These are phyloP conservation scores for Cyclophora punctaria DNA, from an alignment of 2,888 invertebrate species.

Conservation along the genomic window DNA sequence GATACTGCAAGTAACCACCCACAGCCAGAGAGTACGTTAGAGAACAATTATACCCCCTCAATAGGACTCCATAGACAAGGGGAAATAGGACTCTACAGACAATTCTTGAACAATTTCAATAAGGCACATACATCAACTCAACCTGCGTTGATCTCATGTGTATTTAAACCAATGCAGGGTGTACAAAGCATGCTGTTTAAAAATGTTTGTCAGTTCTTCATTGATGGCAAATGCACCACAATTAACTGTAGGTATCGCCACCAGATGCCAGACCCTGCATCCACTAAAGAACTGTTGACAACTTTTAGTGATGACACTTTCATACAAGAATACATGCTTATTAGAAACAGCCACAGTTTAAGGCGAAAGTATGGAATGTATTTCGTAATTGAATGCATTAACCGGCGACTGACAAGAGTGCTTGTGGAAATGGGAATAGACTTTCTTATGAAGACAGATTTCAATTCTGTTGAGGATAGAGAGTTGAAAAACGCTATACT, in stretches of 20 bases:
- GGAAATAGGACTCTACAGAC: no score
- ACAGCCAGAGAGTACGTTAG: no score
- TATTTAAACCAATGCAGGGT: constrained; percentile 3
- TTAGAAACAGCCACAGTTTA: constrained; percentile 24
- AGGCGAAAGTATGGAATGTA: constrained; percentile 31
- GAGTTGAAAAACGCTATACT: constrained; percentile 22
- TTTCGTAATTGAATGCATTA: constrained; percentile 37
- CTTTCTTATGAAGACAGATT: constrained; percentile 21
- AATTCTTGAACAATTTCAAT: no score
- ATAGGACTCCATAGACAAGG: no score
- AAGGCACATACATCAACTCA: no score
- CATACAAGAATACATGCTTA: constrained; percentile 39
- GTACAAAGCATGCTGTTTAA: constrained; percentile 29
- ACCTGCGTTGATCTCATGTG: no score
- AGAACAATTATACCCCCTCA: no score
- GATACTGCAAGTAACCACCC: no score
- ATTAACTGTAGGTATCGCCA: constrained; percentile 36
- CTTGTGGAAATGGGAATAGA: constrained; percentile 48
- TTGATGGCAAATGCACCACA: constrained; percentile 34
- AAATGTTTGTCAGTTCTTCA: constrained; percentile 41
- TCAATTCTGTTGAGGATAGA: constrained; percentile 18
- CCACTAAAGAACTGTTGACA: constrained; percentile 20
- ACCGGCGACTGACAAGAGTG: constrained; percentile 34
- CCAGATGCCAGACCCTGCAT: constrained; percentile 4
- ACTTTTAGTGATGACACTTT: constrained; percentile 28